Evolutionary conservation across 30 jellyfish, hydroid and myxozoan genomes (phyloP).

Genomic region (Sanderia malayensis): DNA sequence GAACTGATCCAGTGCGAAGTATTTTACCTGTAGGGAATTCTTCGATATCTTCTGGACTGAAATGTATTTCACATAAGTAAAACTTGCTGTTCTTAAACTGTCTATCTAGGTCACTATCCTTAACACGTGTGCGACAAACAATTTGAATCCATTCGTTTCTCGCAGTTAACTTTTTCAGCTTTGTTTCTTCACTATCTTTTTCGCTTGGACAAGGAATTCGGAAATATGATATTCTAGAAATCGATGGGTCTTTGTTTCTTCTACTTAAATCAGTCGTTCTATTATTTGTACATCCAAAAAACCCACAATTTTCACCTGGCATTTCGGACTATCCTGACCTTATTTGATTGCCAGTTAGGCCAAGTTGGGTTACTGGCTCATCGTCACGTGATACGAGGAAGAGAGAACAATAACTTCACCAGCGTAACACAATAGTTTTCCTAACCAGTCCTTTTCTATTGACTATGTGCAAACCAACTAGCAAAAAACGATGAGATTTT

Average conservation of each 20-base stretch:
- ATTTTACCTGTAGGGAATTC: constrained; percentile 12
- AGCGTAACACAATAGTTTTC: too few species aligned
- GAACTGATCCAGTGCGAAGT: constrained; percentile 4
- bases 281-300: background rate
- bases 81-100: background rate
- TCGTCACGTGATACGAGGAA: too few species aligned
- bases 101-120: constrained; percentile 7
- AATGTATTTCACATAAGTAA: constrained; percentile 10
- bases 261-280: too few species aligned
- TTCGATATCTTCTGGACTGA: constrained; percentile 11
- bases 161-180: background rate
- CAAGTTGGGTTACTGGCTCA: too few species aligned
- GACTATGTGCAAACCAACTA: too few species aligned
- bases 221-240: background rate
- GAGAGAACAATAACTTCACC: too few species aligned
- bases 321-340: too few species aligned
- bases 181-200: constrained; percentile 12
- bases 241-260: too few species aligned
- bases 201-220: background rate
- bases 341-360: too few species aligned
- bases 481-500: too few species aligned
- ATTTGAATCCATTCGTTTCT: constrained; percentile 12
- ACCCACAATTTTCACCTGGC: constrained; percentile 24
- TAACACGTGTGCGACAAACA: constrained; percentile 8
- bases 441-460: too few species aligned